Conservation (phyloP, 2,888 invertebrate genomes). For the Tachina grossa region DNA sequence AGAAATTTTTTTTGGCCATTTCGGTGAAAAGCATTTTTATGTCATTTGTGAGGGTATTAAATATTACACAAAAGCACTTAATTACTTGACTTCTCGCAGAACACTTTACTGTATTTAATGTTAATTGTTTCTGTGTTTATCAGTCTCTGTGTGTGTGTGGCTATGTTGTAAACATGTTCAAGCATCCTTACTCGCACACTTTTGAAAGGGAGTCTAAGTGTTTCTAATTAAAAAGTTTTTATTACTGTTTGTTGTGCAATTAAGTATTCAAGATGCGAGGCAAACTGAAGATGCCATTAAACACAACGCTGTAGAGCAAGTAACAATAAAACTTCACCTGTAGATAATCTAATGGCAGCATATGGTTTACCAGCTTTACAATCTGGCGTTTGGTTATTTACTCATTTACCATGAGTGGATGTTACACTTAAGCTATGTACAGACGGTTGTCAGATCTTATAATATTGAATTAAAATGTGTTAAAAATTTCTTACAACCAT, state of each 20-base stretch:
- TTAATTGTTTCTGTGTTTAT: conserved; percentile 18
- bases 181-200: background rate
- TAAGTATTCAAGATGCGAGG: conserved; percentile 36
- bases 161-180: background rate
- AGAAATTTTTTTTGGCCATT: background rate
- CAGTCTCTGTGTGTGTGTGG: background rate
- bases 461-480: no score
- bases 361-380: background rate
- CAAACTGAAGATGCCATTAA: conserved; percentile 43
- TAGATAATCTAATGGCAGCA: conserved; percentile 12
- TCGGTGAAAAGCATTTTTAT: background rate
- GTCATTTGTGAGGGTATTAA: background rate
- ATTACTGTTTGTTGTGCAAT: conserved; percentile 37
- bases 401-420: no score
- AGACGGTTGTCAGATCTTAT: no score
- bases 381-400: background rate
- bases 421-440: no score
- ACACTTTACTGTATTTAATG: conserved; percentile 17
- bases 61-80: conserved; percentile 4
- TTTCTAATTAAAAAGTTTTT: conserved; percentile 40
- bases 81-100: background rate
- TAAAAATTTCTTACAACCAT: no score
- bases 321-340: background rate
- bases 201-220: background rate
- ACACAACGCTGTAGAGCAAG: conserved; percentile 7